Base-by-base conservation (phyloP, 2,888 invertebrate genomes). In the Mayetiola destructor region DNA sequence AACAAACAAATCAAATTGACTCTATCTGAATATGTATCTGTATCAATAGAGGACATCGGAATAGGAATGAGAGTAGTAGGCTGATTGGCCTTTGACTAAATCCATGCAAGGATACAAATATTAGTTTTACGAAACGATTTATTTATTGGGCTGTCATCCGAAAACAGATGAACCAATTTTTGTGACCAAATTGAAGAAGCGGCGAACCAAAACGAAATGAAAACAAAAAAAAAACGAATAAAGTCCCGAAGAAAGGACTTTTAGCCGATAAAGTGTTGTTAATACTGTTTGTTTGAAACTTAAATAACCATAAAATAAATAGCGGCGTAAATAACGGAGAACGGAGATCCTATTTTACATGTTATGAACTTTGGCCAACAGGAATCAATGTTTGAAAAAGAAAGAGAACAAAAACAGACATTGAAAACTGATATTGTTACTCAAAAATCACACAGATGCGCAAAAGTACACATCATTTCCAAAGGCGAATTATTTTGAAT, bases 261-360 rank as follows among this genome's bases (percentile, higher is more conserved):
- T 48, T 27, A n/a, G 8, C n/a, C 48, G 48, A 48, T 48, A 48
- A 48, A 48, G 23, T 48, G 27, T 16, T 48, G 48, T 48, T 48
- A 48, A 48, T 48, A 27, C 48, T 48, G 16, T 48, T 48, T 48
- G 48, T 27, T 27, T 27, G 27, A 48, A 48, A 48, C 48, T 48
- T 48, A 48, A 48, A 48, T 48, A 48, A 48, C 48, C 48, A 48
- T 48, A 48, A 48, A 48, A 48, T 48, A 48, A 48, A 48, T 48
- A 48, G 16, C 27, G n/a, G 48, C n/a, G 27, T 48, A 48, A 42
- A 42, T 42, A 23, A 48, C 27, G 27, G 27, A 27, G 21, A 23
- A 48, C 23, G n/a, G n/a, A n/a, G n/a, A n/a, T n/a, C 42, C 23
- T 42, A 12, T 12, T 21, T 4, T 16, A 39, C 16, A 2, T 16